phyloP scores from a whole-genome alignment of 2,113 vertebrate species.

The Acinonyx jubatus region DNA sequence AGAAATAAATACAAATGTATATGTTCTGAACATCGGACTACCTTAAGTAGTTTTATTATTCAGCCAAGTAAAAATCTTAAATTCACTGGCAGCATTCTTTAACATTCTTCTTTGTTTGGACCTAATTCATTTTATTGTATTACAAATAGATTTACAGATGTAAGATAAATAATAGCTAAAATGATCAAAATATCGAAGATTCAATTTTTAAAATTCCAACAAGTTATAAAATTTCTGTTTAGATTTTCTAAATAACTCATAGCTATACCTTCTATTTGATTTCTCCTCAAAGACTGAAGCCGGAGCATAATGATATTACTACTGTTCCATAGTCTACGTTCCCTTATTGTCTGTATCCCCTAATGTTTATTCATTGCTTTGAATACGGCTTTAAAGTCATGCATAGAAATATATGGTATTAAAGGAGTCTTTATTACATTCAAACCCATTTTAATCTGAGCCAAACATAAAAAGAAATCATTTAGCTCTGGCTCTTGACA shows the following conservation, averaged over 20 bases:
- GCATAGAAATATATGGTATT: neutral
- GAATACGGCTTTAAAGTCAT: conserved; percentile 49
- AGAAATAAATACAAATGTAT: neutral
- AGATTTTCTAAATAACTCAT: neutral
- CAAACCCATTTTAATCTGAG: conserved; percentile 43
- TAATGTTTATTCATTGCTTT: conserved; percentile 49
- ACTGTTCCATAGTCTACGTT: neutral
- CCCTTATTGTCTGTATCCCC: conserved; percentile 19
- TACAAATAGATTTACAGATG: neutral
- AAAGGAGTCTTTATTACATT: conserved; percentile 54
- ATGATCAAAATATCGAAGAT: neutral
- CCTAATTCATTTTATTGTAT: neutral
- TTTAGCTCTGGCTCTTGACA: conserved; percentile 45
- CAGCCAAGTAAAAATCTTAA: neutral
- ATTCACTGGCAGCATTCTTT: neutral
- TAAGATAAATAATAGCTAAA: neutral
- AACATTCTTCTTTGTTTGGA: neutral
- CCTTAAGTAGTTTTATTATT: neutral
- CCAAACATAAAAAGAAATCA: conserved; percentile 33
- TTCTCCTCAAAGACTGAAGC: neutral
- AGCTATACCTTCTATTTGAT: neutral
- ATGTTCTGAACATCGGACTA: neutral
- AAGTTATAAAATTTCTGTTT: neutral
- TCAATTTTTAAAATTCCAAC: neutral
- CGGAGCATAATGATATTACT: neutral